Percentiles rank a stretch among this genome's conserved stretches.
Conservation (phyloP, 2,888 invertebrate genomes). For the Autographa gamma region DNA sequence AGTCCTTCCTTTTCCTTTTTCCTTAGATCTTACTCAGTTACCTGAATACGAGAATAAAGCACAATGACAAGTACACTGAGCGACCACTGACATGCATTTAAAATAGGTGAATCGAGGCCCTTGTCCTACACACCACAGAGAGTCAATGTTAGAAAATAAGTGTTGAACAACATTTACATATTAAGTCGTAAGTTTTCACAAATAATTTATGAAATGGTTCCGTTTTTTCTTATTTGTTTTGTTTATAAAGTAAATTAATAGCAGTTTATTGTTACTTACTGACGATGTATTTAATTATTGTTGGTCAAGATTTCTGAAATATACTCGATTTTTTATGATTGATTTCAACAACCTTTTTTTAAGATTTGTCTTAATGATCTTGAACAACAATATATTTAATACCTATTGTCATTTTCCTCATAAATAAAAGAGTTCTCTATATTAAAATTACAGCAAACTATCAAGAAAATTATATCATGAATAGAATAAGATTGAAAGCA, state of each 20-base stretch:
- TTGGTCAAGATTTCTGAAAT: slow-evolving; percentile 15
- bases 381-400: slow-evolving; percentile 33
- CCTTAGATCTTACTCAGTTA: no score
- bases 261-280: slow-evolving; percentile 38
- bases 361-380: background rate
- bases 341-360: no score
- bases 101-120: no score
- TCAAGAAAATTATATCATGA: slow-evolving; percentile 44
- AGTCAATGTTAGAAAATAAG: slow-evolving; percentile 62
- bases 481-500: slow-evolving; percentile 57
- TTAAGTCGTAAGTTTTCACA: slow-evolving; percentile 50
- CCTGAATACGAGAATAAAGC: no score
- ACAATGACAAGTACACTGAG: no score
- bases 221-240: slow-evolving; percentile 43
- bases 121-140: slow-evolving; percentile 42
- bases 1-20: no score
- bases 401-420: slow-evolving; percentile 1
- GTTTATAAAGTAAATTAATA: slow-evolving; percentile 27
- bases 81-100: no score
- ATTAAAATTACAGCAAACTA: slow-evolving; percentile 37
- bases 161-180: slow-evolving; percentile 70
- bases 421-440: slow-evolving; percentile 22
- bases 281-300: slow-evolving; percentile 25
- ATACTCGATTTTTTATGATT: background rate
- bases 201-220: slow-evolving; percentile 47